Evolutionary conservation across 2,888 invertebrate species (phyloP).

Genomic region (Drosophila multiciliata): DNA sequence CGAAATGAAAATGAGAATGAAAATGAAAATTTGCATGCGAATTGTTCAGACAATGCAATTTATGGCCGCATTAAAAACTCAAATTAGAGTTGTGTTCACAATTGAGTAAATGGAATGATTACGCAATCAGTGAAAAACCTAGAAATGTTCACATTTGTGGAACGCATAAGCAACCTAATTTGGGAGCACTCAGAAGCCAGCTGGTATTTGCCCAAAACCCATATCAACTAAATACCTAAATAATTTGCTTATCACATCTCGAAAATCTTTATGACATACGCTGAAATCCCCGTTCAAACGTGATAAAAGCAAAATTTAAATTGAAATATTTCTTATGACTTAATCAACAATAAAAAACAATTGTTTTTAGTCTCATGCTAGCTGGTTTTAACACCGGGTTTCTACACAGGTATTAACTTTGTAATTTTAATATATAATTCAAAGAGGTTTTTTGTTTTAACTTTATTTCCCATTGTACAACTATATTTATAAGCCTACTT

Average conservation of each 20-base stretch:
- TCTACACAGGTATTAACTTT: not conserved
- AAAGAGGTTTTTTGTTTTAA: not conserved
- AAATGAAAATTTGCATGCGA: constrained; percentile 47
- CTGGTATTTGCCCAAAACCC: not conserved
- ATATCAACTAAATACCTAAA: not conserved
- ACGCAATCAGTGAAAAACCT: constrained; percentile 17
- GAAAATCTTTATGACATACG: not conserved
- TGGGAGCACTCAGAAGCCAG: not conserved
- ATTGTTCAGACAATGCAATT: constrained; percentile 51
- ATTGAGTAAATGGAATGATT: constrained; percentile 18
- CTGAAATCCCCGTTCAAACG: not conserved
- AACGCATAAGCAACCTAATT: not conserved
- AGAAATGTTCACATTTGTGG: constrained; percentile 19
- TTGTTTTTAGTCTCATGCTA: not conserved
- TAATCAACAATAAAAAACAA: not conserved
- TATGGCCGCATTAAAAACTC: constrained; percentile 29
- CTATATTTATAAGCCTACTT: not conserved
- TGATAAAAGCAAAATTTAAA: not conserved
- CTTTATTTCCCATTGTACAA: not conserved
- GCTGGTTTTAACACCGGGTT: not conserved
- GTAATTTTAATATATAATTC: not conserved
- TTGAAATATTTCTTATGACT: not conserved
- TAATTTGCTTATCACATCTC: constrained; percentile 6
- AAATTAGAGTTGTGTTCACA: constrained; percentile 45
- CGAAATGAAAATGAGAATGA: constrained; percentile 31